Percentiles rank a stretch among this genome's conserved stretches.
phyloP scores from a whole-genome alignment of 2,797 vertebrate genomes.

The Halcyon chelicuti region DNA sequence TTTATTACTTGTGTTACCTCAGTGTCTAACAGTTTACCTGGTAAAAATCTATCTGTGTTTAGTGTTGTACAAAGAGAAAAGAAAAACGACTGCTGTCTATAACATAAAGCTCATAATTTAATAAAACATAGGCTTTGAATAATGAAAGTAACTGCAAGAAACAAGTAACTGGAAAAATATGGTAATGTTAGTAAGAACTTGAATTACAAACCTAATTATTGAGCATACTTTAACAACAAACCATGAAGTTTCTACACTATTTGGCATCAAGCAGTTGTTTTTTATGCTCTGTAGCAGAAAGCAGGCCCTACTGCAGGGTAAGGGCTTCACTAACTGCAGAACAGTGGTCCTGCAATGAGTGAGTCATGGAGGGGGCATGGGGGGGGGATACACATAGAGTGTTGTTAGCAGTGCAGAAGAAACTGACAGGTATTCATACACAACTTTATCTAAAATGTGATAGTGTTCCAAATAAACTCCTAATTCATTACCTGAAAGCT shows the following conservation, averaged over 20 bases:
- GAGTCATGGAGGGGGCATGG: not conserved
- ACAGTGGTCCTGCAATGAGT: not conserved
- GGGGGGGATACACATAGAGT: not conserved
- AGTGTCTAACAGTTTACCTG: not conserved
- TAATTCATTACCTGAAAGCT: not conserved
- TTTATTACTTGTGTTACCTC: not conserved
- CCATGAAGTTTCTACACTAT: not conserved
- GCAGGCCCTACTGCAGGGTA: not conserved
- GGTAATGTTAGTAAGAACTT: not conserved
- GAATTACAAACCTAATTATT: not conserved
- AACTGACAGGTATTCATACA: not conserved
- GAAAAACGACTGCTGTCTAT: not conserved
- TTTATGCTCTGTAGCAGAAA: not conserved
- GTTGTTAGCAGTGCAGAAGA: not conserved
- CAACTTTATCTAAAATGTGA: not conserved
- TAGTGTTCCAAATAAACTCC: not conserved
- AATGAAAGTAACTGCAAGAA: not conserved
- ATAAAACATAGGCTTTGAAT: not conserved
- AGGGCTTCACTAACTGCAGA: not conserved
- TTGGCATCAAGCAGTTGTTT: not conserved
- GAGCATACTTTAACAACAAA: not conserved
- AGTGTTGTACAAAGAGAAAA: not conserved
- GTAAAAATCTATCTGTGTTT: not conserved
- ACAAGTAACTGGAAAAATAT: not conserved
- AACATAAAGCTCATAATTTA: not conserved